These are phyloP conservation scores for Onychomys arenicola DNA, from an alignment of 2,797 vertebrate species.

Conservation along the genomic window DNA sequence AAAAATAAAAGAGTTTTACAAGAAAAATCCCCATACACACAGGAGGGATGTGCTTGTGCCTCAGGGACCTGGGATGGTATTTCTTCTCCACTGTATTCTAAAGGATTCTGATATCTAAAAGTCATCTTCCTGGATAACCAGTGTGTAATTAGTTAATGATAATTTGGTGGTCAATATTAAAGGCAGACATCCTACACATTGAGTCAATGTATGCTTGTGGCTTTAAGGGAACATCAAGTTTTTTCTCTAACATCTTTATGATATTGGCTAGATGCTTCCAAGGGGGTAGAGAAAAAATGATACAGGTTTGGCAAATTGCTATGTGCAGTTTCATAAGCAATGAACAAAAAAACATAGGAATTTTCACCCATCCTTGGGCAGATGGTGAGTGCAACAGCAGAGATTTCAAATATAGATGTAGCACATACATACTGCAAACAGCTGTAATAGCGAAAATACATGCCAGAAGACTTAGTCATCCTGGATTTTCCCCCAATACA, in stretches of 20 bases:
- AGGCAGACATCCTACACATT: background rate
- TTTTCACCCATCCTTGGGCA: conserved; percentile 77
- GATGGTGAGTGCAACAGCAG: conserved; percentile 68
- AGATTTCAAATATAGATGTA: conserved; percentile 79
- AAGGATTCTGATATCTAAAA: background rate
- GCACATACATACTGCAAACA: conserved; percentile 72
- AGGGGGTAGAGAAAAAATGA: conserved; percentile 66
- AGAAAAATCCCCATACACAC: background rate
- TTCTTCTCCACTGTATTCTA: background rate
- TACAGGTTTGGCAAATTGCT: conserved; percentile 71
- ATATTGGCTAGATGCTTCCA: conserved; percentile 66
- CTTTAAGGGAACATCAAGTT: conserved; percentile 48
- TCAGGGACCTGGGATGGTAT: background rate
- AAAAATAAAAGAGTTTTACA: background rate
- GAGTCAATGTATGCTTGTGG: background rate
- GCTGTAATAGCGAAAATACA: conserved; percentile 80
- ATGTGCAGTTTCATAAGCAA: conserved; percentile 68
- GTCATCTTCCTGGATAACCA: background rate
- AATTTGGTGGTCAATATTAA: conserved; percentile 15
- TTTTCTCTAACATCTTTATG: conserved; percentile 40
- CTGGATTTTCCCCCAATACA: conserved; percentile 64
- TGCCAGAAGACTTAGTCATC: conserved; percentile 76
- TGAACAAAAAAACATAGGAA: conserved; percentile 66
- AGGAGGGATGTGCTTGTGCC: background rate
- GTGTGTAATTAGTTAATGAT: background rate